Evolutionary conservation across 2,888 invertebrate genomes (phyloP).

Genomic region (Eupsilia transversa): DNA sequence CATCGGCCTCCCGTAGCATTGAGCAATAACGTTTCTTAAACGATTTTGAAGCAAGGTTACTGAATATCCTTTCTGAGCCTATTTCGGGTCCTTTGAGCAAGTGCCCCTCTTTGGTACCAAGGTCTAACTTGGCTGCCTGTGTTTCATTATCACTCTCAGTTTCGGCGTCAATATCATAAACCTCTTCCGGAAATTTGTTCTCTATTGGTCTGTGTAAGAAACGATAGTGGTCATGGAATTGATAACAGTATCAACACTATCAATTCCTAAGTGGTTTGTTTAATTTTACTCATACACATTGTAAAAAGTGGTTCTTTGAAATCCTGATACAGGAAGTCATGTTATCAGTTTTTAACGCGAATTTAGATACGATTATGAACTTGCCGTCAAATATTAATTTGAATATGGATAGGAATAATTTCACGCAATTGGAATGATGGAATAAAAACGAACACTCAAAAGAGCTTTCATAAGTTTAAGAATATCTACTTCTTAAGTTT

Average conservation of each 20-base stretch:
- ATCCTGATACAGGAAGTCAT: slow-evolving; percentile 33
- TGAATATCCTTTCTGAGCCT: slow-evolving; percentile 96
- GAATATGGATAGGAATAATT: background rate
- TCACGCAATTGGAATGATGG: background rate
- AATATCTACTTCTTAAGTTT: background rate
- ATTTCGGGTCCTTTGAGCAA: slow-evolving; percentile 97
- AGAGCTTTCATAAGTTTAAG: slow-evolving; percentile 21
- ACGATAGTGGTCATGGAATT: slow-evolving; percentile 48
- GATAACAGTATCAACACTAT: slow-evolving; percentile 48
- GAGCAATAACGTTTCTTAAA: slow-evolving; percentile 97
- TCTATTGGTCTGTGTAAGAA: slow-evolving; percentile 79
- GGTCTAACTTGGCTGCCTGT: slow-evolving; percentile 92
- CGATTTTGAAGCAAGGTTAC: slow-evolving; percentile 97
- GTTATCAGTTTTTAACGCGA: slow-evolving; percentile 22
- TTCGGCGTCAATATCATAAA: slow-evolving; percentile 97
- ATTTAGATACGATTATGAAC: slow-evolving; percentile 5
- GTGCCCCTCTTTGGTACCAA: slow-evolving; percentile 97
- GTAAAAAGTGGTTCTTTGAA: slow-evolving; percentile 46
- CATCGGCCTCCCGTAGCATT: slow-evolving; percentile 97
- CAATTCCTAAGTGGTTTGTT: slow-evolving; percentile 25
- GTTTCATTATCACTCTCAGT: slow-evolving; percentile 95
- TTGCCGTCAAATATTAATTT: slow-evolving; percentile 9
- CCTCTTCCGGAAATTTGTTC: slow-evolving; percentile 92
- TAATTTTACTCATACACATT: slow-evolving; percentile 31
- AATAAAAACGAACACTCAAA: slow-evolving; percentile 3